Evolutionary conservation across 2,888 invertebrate genomes (phyloP).

Genomic region (Temnothorax unifasciatus): DNA sequence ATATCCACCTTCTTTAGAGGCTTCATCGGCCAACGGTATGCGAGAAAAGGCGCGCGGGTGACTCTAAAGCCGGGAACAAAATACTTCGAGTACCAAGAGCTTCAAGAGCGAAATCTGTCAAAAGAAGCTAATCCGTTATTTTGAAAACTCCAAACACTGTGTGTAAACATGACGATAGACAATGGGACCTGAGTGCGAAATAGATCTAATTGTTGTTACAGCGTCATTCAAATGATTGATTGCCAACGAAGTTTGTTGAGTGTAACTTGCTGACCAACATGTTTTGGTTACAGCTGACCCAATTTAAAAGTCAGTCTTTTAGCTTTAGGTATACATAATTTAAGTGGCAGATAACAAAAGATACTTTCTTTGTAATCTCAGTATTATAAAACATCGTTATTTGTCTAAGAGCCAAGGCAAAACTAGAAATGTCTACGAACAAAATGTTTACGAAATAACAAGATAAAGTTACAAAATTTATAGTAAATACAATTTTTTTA

Average conservation of each 20-base stretch:
- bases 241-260: background rate
- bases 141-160: background rate
- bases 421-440: background rate
- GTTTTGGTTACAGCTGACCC: background rate
- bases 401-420: background rate
- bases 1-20: slow-evolving; percentile 73
- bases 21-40: slow-evolving; percentile 27
- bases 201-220: background rate
- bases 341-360: background rate
- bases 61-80: slow-evolving; percentile 56
- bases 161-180: background rate
- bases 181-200: background rate
- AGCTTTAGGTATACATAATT: background rate
- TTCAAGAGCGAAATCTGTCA: slow-evolving; percentile 2
- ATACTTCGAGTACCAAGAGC: slow-evolving; percentile 49
- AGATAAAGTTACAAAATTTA: background rate
- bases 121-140: slow-evolving; percentile 49
- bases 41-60: slow-evolving; percentile 36
- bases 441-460: background rate
- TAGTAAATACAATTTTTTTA: background rate
- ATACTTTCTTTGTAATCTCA: background rate
- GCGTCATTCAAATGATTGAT: background rate
- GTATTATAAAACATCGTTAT: background rate
- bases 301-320: background rate
- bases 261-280: background rate